These are phyloP conservation scores for Hesperophylax magnus DNA, from an alignment of 1,140 invertebrate species.

Conservation along the genomic window DNA sequence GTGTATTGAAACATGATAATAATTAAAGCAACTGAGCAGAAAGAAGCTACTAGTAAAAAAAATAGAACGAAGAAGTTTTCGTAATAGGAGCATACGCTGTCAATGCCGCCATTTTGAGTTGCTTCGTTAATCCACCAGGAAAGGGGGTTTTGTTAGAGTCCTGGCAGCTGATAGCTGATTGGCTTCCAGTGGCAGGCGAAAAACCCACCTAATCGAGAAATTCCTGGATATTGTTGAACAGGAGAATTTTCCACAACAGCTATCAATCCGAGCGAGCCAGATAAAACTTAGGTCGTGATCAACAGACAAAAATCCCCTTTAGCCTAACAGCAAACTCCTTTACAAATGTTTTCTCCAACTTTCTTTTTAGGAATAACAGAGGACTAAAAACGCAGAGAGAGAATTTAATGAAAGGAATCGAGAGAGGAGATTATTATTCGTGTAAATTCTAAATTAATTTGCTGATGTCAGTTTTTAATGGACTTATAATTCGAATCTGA, in stretches of 20 bases:
- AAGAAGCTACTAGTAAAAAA: no score
- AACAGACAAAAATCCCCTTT: conserved; percentile 4
- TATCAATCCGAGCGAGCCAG: conserved; percentile 13
- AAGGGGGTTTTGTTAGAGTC: not conserved
- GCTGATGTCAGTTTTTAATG: no score
- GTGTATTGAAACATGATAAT: no score
- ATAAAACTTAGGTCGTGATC: conserved; percentile 6
- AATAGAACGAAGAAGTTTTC: not conserved
- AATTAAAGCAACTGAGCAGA: no score
- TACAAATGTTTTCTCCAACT: not conserved
- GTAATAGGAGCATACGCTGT: not conserved
- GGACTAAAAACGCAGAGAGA: no score
- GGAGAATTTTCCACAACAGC: conserved; percentile 16
- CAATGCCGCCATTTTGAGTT: conserved; percentile 28
- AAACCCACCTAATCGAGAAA: conserved; percentile 27
- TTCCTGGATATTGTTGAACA: conserved; percentile 5
- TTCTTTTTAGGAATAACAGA: not conserved
- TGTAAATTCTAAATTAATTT: no score
- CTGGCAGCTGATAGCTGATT: conserved; percentile 16
- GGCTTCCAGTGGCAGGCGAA: conserved; percentile 13
- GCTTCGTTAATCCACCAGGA: conserved; percentile 29
- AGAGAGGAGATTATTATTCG: no score
- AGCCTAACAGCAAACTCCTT: not conserved
- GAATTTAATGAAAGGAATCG: no score
- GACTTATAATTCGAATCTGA: no score